phyloP scores from a whole-genome alignment of 2,113 vertebrate genomes.

The Carassius auratus region DNA sequence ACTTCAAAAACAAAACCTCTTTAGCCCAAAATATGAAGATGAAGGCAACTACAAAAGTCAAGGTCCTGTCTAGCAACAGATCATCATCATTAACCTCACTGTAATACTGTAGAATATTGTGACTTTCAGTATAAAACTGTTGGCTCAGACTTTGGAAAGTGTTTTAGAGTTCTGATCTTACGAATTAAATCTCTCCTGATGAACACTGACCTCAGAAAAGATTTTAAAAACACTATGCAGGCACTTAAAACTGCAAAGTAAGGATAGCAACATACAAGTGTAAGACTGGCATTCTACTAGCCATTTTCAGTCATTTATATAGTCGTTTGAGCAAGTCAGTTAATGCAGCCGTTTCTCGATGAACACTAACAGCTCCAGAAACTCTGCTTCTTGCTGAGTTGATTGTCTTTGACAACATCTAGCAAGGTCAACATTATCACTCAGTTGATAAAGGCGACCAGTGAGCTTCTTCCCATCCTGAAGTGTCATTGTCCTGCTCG shows the following conservation, averaged over 20 bases:
- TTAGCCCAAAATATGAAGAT: too few relatives aligned
- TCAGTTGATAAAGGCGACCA: background rate
- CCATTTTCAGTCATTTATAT: background rate
- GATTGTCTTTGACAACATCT: background rate
- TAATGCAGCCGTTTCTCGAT: background rate
- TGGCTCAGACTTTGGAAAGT: background rate
- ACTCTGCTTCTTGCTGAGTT: constrained; percentile 14
- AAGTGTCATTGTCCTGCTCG: too few relatives aligned
- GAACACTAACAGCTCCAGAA: background rate
- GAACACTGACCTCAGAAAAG: background rate
- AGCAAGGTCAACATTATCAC: background rate
- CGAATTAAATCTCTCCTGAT: background rate
- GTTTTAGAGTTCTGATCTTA: background rate
- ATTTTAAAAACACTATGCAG: constrained; percentile 49
- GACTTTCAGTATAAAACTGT: background rate
- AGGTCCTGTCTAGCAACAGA: background rate
- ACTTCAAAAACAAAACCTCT: constrained; percentile 3
- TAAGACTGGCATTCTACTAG: background rate
- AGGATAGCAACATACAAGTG: constrained; percentile 56
- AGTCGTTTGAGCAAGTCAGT: background rate
- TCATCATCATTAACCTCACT: background rate
- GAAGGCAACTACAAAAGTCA: background rate
- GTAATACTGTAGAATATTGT: background rate
- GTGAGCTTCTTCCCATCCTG: background rate
- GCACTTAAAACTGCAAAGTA: constrained; percentile 65